Base-by-base conservation (phyloP, 1,140 invertebrate genomes). In the Apis laboriosa region DNA sequence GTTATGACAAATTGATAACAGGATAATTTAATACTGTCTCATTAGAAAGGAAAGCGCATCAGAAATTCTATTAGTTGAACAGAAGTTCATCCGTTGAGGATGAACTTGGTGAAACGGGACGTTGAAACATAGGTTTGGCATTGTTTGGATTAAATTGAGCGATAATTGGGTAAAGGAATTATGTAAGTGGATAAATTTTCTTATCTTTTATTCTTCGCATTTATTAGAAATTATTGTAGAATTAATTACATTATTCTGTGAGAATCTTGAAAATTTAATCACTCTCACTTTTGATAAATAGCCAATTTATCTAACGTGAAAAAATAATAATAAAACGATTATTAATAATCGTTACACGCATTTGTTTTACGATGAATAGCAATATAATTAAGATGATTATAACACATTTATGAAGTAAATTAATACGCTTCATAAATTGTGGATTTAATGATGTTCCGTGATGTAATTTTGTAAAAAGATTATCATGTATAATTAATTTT, bases 41-140 rank as follows among this genome's bases (percentile, higher is more conserved):
- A 17, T 78, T 70, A 28, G 5, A 24, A 13, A n/a, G 66, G 11
- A 70, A 71, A 17, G 51, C 55, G 13, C 24, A 51, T 60, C 17
- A 70, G 77, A 71, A 70, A 78, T 70, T 71, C 77, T 71, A 78
- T 71, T 71, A 61, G 34, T 78, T n/a, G 12, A 55, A 28, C n/a
- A 55, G 43, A 61, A 78, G 11, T 78, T 71, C 17, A 24, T 77
- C 51, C 28, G 19, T 55, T 7, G 49, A 64, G 61, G 43, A 55
- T 55, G 24, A 51, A 51, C 58, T 63, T 51, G 43, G 12, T 43
- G 51, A 34, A 66, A 34, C 49, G 28, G 7, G 13, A 34, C 7
- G 8, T 64, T 55, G 58, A 34, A 49, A 34, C 7, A 55, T 66
- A 66, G 8, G 19, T 66, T 21, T 15, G 9, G n/a, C 12, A 51